Evolutionary conservation across 2,113 vertebrate genomes (phyloP).

Genomic region (Ahaetulla prasina): DNA sequence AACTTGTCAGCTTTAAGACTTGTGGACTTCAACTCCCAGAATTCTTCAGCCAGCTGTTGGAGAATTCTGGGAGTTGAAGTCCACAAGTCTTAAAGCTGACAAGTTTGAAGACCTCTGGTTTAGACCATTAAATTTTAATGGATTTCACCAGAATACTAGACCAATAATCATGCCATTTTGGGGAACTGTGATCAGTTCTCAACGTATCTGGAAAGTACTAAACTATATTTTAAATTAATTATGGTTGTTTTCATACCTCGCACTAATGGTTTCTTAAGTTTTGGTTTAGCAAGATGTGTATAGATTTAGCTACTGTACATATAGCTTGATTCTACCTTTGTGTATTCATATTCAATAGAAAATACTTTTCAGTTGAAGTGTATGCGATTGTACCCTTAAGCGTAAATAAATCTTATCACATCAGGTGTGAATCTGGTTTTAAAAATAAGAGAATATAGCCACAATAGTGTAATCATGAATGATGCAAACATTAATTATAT

Average conservation of each 20-base stretch:
- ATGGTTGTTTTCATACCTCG: background rate
- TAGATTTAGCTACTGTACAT: background rate
- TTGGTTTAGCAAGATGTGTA: background rate
- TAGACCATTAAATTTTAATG: background rate
- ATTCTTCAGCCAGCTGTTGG: too few relatives aligned
- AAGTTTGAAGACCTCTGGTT: background rate
- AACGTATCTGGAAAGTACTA: background rate
- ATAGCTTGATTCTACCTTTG: background rate
- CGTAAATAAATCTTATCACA: background rate
- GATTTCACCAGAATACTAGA: background rate
- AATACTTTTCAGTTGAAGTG: background rate
- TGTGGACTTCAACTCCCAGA: too few relatives aligned
- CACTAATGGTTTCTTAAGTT: background rate
- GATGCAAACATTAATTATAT: background rate
- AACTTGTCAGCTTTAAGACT: too few relatives aligned
- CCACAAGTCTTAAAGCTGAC: too few relatives aligned
- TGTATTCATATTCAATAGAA: background rate
- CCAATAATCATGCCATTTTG: background rate
- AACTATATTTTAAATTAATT: background rate
- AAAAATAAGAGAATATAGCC: background rate
- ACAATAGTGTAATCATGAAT: background rate
- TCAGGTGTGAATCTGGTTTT: background rate
- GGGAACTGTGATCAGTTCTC: background rate
- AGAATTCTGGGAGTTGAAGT: too few relatives aligned
- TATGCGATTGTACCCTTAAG: background rate